Conservation (phyloP, 2,888 invertebrate genomes). For the Anticlea derivata region DNA sequence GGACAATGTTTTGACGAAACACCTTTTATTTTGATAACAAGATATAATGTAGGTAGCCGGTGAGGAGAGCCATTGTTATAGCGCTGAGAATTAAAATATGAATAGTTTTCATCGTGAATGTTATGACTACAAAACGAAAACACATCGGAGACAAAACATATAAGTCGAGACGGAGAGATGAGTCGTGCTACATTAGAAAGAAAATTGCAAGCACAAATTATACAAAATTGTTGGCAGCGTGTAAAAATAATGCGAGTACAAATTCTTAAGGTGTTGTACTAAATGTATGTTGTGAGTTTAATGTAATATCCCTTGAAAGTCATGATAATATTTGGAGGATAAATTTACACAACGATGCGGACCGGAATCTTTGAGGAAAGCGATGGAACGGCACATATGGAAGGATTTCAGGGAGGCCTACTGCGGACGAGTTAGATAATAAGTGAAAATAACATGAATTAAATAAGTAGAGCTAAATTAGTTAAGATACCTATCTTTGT, state of each 20-base stretch:
- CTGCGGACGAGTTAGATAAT: too few species aligned
- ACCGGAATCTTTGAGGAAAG: too few species aligned
- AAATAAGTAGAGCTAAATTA: too few species aligned
- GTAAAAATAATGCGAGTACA: constrained; percentile 17
- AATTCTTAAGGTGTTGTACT: constrained; percentile 11
- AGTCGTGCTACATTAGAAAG: constrained; percentile 17
- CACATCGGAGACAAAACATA: constrained; percentile 28
- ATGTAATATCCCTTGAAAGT: neutral
- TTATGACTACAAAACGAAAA: constrained; percentile 33
- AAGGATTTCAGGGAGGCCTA: too few species aligned
- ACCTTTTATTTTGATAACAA: constrained; percentile 12
- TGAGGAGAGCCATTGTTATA: constrained; percentile 4
- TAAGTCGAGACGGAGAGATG: constrained; percentile 24
- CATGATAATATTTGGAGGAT: neutral
- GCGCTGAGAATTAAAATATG: constrained; percentile 14
- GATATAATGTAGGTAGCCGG: neutral
- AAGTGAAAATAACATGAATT: too few species aligned
- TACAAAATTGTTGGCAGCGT: constrained; percentile 31
- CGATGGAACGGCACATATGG: too few species aligned
- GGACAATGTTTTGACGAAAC: neutral
- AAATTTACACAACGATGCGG: too few species aligned
- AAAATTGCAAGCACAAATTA: constrained; percentile 16
- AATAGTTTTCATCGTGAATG: constrained; percentile 5
- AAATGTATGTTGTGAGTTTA: neutral
- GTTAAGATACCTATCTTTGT: too few species aligned